phyloP scores from a whole-genome alignment of 1,140 invertebrate species.

The Drosophila teissieri region DNA sequence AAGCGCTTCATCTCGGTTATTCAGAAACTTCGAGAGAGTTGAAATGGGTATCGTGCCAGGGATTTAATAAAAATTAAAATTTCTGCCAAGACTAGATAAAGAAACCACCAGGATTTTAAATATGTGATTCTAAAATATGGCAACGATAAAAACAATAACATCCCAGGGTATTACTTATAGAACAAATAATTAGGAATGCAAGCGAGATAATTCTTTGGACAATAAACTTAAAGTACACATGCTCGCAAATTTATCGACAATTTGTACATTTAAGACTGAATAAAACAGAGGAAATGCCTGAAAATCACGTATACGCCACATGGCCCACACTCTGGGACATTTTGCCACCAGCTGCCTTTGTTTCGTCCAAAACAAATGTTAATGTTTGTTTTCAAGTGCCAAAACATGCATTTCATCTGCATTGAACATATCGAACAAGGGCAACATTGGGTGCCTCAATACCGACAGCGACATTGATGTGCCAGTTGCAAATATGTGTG shows the following conservation, averaged over 20 bases:
- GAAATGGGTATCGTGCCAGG: not conserved
- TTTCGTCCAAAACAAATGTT: constrained; percentile 46
- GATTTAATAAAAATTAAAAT: not conserved
- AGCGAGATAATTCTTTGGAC: too few relatives aligned
- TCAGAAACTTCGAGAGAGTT: constrained; percentile 17
- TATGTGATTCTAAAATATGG: too few relatives aligned
- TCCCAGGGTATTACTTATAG: not conserved
- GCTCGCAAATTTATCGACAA: not conserved
- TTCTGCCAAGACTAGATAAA: too few relatives aligned
- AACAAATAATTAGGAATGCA: too few relatives aligned
- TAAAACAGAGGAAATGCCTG: not conserved
- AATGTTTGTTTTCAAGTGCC: constrained; percentile 50
- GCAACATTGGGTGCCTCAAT: constrained; percentile 30
- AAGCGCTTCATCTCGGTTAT: constrained; percentile 7
- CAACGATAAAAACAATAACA: not conserved
- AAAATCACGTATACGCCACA: constrained; percentile 44
- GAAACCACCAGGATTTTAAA: too few relatives aligned
- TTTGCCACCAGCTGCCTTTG: constrained; percentile 22
- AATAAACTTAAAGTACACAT: too few relatives aligned
- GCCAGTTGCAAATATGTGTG: constrained; percentile 52
- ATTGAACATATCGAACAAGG: constrained; percentile 13
- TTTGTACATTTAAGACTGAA: not conserved
- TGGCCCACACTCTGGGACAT: constrained; percentile 14
- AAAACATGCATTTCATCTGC: constrained; percentile 42
- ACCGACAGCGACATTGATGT: constrained; percentile 56